A percentile compares a stretch with the other conserved stretches of the same genome.
phyloP scores from a whole-genome alignment of 1,140 invertebrate genomes.

The Saccostrea glomerata region DNA sequence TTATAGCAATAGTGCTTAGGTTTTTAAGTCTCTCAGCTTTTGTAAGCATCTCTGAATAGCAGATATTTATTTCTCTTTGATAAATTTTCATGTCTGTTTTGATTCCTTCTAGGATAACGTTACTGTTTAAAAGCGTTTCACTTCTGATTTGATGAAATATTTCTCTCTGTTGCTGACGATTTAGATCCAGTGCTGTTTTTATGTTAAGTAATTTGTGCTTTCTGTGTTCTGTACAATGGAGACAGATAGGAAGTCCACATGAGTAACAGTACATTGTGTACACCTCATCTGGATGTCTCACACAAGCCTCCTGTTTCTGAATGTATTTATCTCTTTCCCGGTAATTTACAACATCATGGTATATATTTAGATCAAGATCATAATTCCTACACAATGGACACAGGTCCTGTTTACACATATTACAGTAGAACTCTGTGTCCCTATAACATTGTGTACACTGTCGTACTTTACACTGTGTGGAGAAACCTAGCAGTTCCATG shows the following conservation, averaged over 20 bases:
- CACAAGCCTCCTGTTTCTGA: background rate
- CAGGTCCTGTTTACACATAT: too few species aligned
- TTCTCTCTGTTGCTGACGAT: background rate
- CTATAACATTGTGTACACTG: too few species aligned
- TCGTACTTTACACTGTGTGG: too few species aligned
- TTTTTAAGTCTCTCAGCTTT: background rate
- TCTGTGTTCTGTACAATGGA: background rate
- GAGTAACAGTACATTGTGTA: background rate
- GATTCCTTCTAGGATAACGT: too few species aligned
- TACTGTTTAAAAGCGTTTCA: background rate
- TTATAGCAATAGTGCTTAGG: background rate
- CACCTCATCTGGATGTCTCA: background rate
- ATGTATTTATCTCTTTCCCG: background rate
- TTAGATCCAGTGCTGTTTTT: background rate
- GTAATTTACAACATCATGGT: conserved; percentile 1
- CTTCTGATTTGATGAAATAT: background rate
- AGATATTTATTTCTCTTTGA: background rate
- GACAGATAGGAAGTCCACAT: background rate
- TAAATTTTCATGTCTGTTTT: background rate
- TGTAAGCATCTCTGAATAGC: background rate
- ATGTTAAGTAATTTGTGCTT: background rate
- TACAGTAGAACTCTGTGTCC: too few species aligned
- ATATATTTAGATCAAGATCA: background rate
- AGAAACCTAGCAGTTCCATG: too few species aligned
- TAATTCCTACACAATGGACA: too few species aligned